A percentile compares a stretch with the other conserved stretches of the same genome.
These are phyloP conservation scores for Siniperca chuatsi DNA, from an alignment of 2,113 vertebrate species.

Conservation along the genomic window DNA sequence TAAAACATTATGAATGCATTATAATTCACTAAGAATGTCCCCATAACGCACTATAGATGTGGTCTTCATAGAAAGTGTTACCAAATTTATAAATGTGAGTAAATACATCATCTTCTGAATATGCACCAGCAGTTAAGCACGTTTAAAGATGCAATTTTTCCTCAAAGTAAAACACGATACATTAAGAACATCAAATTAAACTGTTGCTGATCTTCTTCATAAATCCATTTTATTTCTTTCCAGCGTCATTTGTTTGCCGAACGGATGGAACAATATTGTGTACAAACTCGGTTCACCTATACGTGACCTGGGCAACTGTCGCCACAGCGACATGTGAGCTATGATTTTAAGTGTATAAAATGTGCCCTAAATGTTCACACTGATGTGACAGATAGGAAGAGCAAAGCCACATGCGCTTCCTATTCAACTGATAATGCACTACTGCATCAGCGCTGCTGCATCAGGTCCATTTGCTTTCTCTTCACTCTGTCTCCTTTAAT, in stretches of 20 bases:
- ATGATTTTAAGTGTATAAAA: constrained; percentile 34
- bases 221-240: neutral
- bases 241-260: neutral
- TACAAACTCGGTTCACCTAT: neutral
- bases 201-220: neutral
- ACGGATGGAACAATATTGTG: neutral
- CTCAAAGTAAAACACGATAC: neutral
- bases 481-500: constrained; percentile 65
- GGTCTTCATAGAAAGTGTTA: no score
- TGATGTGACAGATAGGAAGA: constrained; percentile 42
- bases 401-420: constrained; percentile 34
- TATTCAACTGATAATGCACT: constrained; percentile 33
- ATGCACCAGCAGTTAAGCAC: no score
- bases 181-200: no score
- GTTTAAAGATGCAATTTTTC: neutral
- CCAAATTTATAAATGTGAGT: no score
- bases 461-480: constrained; percentile 64
- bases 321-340: neutral
- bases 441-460: constrained; percentile 42
- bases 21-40: no score
- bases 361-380: constrained; percentile 56
- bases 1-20: no score
- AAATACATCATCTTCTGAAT: no score
- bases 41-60: no score
- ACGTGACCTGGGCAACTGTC: neutral